Conservation (phyloP, 2,797 vertebrate genomes). For the Capromys pilorides region DNA sequence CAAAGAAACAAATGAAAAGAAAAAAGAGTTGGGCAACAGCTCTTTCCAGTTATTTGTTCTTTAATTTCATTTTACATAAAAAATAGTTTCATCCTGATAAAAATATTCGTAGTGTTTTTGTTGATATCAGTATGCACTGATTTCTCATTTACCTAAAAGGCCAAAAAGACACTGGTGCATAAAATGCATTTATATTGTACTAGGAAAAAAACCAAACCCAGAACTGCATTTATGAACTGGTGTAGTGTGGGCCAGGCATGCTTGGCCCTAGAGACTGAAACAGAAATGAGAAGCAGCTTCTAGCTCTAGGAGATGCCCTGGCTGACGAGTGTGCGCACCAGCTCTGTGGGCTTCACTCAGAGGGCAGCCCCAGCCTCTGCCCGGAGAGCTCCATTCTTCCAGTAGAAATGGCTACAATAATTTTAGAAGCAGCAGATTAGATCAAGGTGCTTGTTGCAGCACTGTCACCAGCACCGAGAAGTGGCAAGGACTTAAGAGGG, state of each 20-base stretch:
- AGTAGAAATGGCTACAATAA: neutral
- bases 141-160: neutral
- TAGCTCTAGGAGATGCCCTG: neutral
- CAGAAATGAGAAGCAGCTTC: constrained; percentile 25
- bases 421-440: neutral
- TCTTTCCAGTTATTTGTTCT: neutral
- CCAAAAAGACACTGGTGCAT: neutral
- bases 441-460: neutral
- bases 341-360: neutral
- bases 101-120: neutral
- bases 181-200: neutral
- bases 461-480: neutral
- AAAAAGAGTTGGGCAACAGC: neutral
- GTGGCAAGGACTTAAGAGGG: neutral
- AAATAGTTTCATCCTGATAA: neutral
- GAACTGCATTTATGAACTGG: neutral
- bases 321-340: neutral
- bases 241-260: neutral
- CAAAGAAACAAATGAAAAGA: neutral
- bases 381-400: neutral
- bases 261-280: neutral
- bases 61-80: neutral
- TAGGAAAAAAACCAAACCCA: neutral
- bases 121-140: neutral
- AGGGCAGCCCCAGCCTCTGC: neutral